A percentile compares a stretch with the other conserved stretches of the same genome.
phyloP scores from a whole-genome alignment of 2,797 vertebrate genomes.

The Corythornis leucogaster region DNA sequence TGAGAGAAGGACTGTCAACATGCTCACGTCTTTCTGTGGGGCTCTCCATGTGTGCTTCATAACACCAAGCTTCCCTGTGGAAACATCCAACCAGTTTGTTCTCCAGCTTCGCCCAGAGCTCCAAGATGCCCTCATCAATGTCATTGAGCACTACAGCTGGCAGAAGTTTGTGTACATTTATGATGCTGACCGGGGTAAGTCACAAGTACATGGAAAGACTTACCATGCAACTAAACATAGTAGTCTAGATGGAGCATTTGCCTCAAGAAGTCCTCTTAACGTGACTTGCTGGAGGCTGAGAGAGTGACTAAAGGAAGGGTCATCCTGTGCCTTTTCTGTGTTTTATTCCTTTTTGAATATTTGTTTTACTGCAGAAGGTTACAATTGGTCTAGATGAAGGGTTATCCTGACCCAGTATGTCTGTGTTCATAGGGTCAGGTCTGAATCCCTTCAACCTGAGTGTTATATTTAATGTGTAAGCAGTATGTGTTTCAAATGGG shows the following conservation, averaged over 20 bases:
- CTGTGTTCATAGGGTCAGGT: background rate
- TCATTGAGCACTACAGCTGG: constrained; percentile 96
- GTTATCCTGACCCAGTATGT: background rate
- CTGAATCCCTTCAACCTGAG: accelerated
- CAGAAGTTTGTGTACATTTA: constrained; percentile 99
- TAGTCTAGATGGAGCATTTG: background rate
- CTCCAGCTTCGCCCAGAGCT: constrained; percentile 97
- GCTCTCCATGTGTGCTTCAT: constrained; percentile 98
- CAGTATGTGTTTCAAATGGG: background rate
- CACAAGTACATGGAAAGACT: background rate
- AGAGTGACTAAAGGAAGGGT: background rate
- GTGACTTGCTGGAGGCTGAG: background rate
- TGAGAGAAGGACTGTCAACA: constrained; percentile 97
- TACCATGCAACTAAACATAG: background rate
- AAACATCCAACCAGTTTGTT: constrained; percentile 97
- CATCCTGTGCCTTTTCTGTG: background rate
- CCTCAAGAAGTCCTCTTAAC: background rate
- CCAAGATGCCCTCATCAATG: constrained; percentile 94
- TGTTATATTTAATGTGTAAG: background rate
- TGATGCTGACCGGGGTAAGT: constrained; percentile 94
- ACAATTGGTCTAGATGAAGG: background rate
- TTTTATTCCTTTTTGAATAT: background rate
- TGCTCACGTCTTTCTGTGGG: constrained; percentile 98
- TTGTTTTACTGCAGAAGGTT: background rate
- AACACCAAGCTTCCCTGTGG: constrained; percentile 95